Conservation (phyloP, 2,888 invertebrate genomes). For the Drosophila kokeensis region DNA sequence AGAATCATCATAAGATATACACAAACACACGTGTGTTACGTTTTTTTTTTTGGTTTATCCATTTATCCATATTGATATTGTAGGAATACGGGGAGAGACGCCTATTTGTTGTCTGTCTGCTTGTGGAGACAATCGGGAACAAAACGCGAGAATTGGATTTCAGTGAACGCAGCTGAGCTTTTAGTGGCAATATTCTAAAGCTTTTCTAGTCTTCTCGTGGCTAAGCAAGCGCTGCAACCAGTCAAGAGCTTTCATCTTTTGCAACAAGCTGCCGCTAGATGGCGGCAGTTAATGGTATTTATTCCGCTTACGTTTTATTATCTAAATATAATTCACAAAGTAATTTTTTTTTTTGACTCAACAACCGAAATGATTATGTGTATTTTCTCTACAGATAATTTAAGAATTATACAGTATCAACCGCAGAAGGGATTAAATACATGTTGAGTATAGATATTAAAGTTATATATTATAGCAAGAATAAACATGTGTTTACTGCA, state of each 20-base stretch:
- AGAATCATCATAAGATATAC: constrained; percentile 4
- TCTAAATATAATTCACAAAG: neutral
- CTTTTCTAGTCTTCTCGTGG: neutral
- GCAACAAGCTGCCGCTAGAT: constrained; percentile 18
- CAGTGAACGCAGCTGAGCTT: constrained; percentile 1
- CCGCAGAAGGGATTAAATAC: neutral
- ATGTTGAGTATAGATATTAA: neutral
- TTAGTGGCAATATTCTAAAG: neutral
- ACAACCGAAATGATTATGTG: neutral
- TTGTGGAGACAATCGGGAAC: neutral
- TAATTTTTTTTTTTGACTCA: neutral
- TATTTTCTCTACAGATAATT: neutral
- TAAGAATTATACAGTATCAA: neutral
- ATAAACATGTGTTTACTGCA: neutral
- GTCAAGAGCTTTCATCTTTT: constrained; percentile 18
- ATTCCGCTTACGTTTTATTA: neutral
- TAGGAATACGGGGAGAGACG: neutral
- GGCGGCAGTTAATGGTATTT: constrained; percentile 18
- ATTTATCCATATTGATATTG: constrained; percentile 54
- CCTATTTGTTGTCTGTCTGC: neutral
- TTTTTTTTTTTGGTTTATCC: constrained; percentile 41
- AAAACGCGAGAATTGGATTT: neutral
- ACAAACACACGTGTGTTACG: neutral
- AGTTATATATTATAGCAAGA: neutral
- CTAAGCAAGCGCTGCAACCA: neutral